Conservation (phyloP, 1,140 invertebrate species). For the Aphelenchoides besseyi region DNA sequence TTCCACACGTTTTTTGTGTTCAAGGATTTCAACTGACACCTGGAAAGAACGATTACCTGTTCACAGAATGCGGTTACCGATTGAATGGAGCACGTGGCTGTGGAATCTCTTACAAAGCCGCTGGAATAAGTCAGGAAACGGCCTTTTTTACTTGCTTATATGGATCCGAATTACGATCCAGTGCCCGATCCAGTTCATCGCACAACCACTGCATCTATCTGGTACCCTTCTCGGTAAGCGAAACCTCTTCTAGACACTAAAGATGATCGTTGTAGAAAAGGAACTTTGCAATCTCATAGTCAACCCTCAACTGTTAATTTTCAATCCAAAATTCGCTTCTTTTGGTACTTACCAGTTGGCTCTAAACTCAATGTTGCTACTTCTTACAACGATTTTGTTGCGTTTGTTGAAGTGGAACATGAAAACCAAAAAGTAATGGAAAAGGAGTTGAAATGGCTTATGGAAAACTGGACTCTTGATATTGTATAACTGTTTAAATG, state of each 20-base stretch:
- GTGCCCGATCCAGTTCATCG: slow-evolving; percentile 23
- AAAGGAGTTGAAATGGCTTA: slow-evolving; percentile 5
- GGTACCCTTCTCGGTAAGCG: slow-evolving; percentile 19
- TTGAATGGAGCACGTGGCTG: slow-evolving; percentile 29
- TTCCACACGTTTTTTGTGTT: slow-evolving; percentile 35
- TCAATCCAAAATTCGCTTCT: not conserved
- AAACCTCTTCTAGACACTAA: not conserved
- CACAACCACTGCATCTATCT: slow-evolving; percentile 7
- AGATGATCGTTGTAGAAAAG: not conserved
- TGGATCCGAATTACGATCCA: slow-evolving; percentile 25
- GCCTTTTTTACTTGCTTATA: slow-evolving; percentile 23
- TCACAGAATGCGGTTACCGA: slow-evolving; percentile 35
- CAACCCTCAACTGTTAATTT: not conserved
- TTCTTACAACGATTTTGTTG: slow-evolving; percentile 21
- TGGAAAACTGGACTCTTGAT: slow-evolving; percentile 13
- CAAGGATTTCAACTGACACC: slow-evolving; percentile 33
- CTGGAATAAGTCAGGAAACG: slow-evolving; percentile 28
- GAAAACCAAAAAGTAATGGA: not conserved
- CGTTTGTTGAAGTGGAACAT: not conserved
- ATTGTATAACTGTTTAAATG: not conserved
- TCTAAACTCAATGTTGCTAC: not conserved
- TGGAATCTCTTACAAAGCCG: slow-evolving; percentile 12
- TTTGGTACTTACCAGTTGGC: slow-evolving; percentile 4
- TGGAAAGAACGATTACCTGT: slow-evolving; percentile 17
- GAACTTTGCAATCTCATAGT: slow-evolving; percentile 10